Evolutionary conservation across 1,140 invertebrate species (phyloP).

Genomic region (Drosophila kohkoa): DNA sequence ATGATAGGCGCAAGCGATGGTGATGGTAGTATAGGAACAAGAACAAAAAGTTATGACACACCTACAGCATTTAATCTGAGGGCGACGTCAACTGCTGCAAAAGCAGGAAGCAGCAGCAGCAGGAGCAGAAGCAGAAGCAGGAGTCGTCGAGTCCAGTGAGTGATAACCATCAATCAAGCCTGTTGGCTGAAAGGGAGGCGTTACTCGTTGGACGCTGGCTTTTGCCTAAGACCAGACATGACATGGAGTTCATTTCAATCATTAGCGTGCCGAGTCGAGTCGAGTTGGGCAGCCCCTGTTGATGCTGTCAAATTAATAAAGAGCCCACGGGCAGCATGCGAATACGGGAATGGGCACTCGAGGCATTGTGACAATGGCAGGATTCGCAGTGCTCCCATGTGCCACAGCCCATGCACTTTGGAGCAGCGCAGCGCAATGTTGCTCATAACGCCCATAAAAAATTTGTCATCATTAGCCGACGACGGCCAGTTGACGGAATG

Average conservation of each 20-base stretch:
- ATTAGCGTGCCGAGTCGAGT: slow-evolving; percentile 65
- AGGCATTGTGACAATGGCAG: slow-evolving; percentile 26
- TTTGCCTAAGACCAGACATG: slow-evolving; percentile 56
- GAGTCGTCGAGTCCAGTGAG: slow-evolving; percentile 58
- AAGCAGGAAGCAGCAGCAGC: not conserved
- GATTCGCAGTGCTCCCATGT: slow-evolving; percentile 29
- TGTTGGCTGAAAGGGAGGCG: slow-evolving; percentile 65
- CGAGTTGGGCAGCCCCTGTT: slow-evolving; percentile 62
- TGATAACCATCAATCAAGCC: slow-evolving; percentile 84
- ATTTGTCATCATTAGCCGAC: slow-evolving; percentile 79
- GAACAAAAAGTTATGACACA: slow-evolving; percentile 76
- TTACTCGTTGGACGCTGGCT: slow-evolving; percentile 58
- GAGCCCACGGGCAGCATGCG: slow-evolving; percentile 50
- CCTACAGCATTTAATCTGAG: slow-evolving; percentile 80
- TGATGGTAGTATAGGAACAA: not conserved
- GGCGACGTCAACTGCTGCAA: slow-evolving; percentile 42
- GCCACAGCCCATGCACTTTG: slow-evolving; percentile 68
- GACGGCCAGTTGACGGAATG: slow-evolving; percentile 37
- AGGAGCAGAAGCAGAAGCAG: slow-evolving; percentile 8
- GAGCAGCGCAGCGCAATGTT: slow-evolving; percentile 57
- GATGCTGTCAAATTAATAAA: slow-evolving; percentile 84
- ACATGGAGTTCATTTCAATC: slow-evolving; percentile 80
- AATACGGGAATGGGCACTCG: not conserved
- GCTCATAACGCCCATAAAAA: slow-evolving; percentile 81
- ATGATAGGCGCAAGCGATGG: slow-evolving; percentile 38